Base-by-base conservation (phyloP, 2,113 vertebrate species). In the Sisor rabdophorus region DNA sequence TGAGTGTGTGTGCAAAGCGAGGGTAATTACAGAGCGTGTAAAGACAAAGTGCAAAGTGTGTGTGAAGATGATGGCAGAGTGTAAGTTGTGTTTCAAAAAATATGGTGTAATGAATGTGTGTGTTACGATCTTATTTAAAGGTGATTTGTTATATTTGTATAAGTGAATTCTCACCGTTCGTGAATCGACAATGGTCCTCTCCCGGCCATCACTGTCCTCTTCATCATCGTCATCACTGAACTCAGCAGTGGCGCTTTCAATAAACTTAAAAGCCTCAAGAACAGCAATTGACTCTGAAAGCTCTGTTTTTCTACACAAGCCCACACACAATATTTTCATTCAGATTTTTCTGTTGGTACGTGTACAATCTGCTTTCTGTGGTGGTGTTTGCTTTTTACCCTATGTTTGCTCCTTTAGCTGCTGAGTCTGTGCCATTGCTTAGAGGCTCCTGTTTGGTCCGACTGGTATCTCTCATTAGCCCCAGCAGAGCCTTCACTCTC, bases 171-270 rank as follows among this genome's bases (percentile, higher is more conserved):
- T 93, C 86, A 98, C 97, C 59, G 96, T 98, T 87, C 95, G 92
- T 0, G 93, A 93, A 87, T 98, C 94, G 79, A 93, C 89, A 82
- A 94, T 87, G 81, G 92, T 93, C 86, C 92, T 92, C 84, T 97
- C 96, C 89, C 91, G 92, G 81, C 94, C 95, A 24, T 95, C 94
- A 68, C 90, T 89, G 55, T 98, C 96, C 8, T 98, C 96, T 0
- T 99, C 97, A 17, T 98, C 97, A 11, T 98, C 97, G 79, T 98
- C 97, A 80, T 99, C 97, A 61, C 96, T 96, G 81, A 97, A 95
- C 76, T 95, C 95, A 2, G 93, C 93, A 15, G 94, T 94, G 20
- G 94, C 94, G 80, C 91, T 95, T 90, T 98, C 95, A 36, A 97
- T 94, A 86, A 98, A 96, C 86, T 93, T 95, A 77, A 98, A 96